Conservation (phyloP, 1,140 invertebrate species). For the Coelopa frigida region DNA sequence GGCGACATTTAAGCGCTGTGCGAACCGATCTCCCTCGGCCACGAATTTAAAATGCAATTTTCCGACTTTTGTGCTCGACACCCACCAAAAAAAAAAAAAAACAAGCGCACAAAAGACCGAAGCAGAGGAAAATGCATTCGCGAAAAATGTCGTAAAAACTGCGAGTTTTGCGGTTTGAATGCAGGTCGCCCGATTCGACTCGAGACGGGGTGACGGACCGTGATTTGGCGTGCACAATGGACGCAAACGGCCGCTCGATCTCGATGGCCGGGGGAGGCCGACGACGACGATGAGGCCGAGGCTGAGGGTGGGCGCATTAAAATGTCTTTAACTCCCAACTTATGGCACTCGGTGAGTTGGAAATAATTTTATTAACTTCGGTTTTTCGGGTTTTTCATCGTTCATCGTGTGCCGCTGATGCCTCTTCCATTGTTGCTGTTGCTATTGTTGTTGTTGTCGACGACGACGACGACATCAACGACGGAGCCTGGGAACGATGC, state of each 20-base stretch:
- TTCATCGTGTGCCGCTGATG: not conserved
- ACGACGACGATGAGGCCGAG: too few relatives aligned
- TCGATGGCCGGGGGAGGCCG: too few relatives aligned
- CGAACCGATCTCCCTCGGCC: too few relatives aligned
- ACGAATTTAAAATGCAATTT: too few relatives aligned
- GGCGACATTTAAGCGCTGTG: too few relatives aligned
- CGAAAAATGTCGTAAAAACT: not conserved
- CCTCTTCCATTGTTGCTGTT: not conserved
- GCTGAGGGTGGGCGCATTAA: too few relatives aligned
- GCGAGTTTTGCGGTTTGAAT: not conserved
- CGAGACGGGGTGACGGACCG: not conserved
- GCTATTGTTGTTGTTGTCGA: not conserved
- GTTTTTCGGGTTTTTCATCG: too few relatives aligned
- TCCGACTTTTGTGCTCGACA: too few relatives aligned
- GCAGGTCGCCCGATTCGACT: not conserved
- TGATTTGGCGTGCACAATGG: not conserved
- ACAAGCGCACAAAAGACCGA: too few relatives aligned
- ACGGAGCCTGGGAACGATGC: too few relatives aligned
- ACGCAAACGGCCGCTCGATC: not conserved
- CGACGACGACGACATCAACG: not conserved
- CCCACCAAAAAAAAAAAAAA: too few relatives aligned
- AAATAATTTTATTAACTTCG: conserved; percentile 42
- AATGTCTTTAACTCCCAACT: conserved; percentile 32
- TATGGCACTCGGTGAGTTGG: conserved; percentile 40
- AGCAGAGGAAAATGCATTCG: too few relatives aligned